A percentile compares a stretch with the other conserved stretches of the same genome.
Evolutionary conservation across 2,797 vertebrate species (phyloP).

Genomic region (Pangasius larnaudii): DNA sequence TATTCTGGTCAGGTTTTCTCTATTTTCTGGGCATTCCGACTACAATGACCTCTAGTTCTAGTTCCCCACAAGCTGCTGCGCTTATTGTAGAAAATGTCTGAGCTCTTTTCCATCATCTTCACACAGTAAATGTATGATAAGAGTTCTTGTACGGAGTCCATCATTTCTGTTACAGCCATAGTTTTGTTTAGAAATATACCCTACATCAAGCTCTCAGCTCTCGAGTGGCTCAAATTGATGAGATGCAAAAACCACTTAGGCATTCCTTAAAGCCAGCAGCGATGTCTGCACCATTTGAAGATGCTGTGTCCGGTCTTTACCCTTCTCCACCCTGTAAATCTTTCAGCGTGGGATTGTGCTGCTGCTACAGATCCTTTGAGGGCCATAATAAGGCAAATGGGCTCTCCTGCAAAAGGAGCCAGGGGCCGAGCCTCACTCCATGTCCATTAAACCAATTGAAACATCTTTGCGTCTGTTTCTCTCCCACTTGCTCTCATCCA

Average conservation of each 20-base stretch:
- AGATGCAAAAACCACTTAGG: slow-evolving; percentile 48
- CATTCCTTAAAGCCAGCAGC: slow-evolving; percentile 26
- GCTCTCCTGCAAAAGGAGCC: slow-evolving; percentile 52
- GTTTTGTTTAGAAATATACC: slow-evolving; percentile 31
- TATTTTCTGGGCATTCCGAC: neutral
- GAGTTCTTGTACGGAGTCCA: slow-evolving; percentile 6
- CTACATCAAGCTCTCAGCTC: slow-evolving; percentile 21
- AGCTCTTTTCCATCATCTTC: neutral
- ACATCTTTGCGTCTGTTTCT: slow-evolving; percentile 51
- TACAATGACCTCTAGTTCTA: neutral
- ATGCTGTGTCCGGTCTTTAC: slow-evolving; percentile 23
- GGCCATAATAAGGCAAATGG: slow-evolving; percentile 58
- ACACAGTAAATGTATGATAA: slow-evolving; percentile 8
- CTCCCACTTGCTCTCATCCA: slow-evolving; percentile 42
- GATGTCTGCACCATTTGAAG: slow-evolving; percentile 25
- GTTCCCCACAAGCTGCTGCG: neutral
- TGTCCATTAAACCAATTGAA: slow-evolving; percentile 64
- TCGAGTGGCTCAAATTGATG: slow-evolving; percentile 39
- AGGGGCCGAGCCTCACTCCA: slow-evolving; percentile 52
- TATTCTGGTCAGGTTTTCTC: neutral
- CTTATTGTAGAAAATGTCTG: neutral
- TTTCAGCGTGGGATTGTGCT: slow-evolving; percentile 28
- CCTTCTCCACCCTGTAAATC: slow-evolving; percentile 35
- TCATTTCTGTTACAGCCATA: slow-evolving; percentile 21
- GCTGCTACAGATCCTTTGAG: slow-evolving; percentile 55